Evolutionary conservation across 2,888 invertebrate species (phyloP).

Genomic region (Hypomecis atomaria): DNA sequence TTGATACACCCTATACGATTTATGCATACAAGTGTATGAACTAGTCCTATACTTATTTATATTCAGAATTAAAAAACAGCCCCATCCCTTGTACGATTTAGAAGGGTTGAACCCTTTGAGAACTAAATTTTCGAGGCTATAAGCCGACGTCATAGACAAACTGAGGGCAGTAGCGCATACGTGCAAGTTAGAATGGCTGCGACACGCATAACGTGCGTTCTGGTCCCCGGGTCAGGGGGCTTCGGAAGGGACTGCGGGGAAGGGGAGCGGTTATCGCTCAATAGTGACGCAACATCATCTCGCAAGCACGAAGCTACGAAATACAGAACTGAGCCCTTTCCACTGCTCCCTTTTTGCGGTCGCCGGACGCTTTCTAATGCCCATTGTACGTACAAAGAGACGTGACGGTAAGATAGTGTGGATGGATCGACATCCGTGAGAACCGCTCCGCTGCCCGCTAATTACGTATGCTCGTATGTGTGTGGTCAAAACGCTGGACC

Average conservation of each 20-base stretch:
- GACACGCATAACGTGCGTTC: constrained; percentile 57
- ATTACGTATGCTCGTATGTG: constrained; percentile 58
- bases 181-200: constrained; percentile 47
- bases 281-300: constrained; percentile 78
- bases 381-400: constrained; percentile 73
- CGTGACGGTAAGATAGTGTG: constrained; percentile 54
- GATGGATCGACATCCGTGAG: constrained; percentile 76
- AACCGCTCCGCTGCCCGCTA: constrained; percentile 59
- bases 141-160: constrained; percentile 68
- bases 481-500: constrained; percentile 37
- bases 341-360: constrained; percentile 80
- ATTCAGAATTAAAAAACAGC: constrained; percentile 79
- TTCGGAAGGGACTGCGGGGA: constrained; percentile 51
- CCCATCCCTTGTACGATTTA: constrained; percentile 70
- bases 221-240: constrained; percentile 46
- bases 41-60: constrained; percentile 83
- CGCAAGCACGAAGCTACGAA: constrained; percentile 67
- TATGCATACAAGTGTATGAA: constrained; percentile 79
- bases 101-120: constrained; percentile 83
- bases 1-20: constrained; percentile 79
- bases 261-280: constrained; percentile 62
- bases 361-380: constrained; percentile 79
- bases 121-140: constrained; percentile 63
- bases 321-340: constrained; percentile 64
- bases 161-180: constrained; percentile 69